phyloP scores from a whole-genome alignment of 2,797 vertebrate species.

The Ceryle rudis region DNA sequence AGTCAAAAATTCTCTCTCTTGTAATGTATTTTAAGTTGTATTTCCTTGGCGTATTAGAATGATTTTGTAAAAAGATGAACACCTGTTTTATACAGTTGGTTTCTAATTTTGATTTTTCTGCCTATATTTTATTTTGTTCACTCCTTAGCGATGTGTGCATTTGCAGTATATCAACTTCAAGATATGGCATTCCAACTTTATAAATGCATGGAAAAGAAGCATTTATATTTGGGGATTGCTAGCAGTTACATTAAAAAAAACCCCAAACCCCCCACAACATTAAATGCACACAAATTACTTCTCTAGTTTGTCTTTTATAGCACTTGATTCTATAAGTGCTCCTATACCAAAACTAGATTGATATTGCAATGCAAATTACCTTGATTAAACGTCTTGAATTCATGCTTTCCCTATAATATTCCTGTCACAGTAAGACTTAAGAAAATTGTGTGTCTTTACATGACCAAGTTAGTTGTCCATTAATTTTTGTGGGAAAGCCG shows the following conservation, averaged over 20 bases:
- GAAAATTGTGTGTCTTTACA: not conserved
- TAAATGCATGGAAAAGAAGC: not conserved
- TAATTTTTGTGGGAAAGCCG: not conserved
- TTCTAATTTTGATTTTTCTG: not conserved
- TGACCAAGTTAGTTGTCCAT: not conserved
- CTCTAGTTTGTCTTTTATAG: not conserved
- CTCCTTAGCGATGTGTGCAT: not conserved
- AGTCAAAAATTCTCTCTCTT: not conserved
- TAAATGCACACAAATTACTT: not conserved
- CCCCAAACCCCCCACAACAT: no score
- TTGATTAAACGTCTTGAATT: not conserved
- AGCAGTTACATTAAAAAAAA: not conserved
- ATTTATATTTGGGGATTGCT: not conserved
- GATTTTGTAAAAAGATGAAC: not conserved
- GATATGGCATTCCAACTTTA: not conserved
- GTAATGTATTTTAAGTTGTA: not conserved
- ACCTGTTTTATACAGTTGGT: not conserved
- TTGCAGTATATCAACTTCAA: not conserved
- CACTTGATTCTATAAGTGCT: not conserved
- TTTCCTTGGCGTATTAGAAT: not conserved
- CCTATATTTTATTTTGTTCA: not conserved
- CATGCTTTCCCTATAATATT: not conserved
- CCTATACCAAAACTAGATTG: not conserved
- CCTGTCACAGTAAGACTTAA: not conserved
- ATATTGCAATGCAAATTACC: not conserved